phyloP scores from a whole-genome alignment of 2,797 vertebrate genomes.

The Bucorvus abyssinicus region DNA sequence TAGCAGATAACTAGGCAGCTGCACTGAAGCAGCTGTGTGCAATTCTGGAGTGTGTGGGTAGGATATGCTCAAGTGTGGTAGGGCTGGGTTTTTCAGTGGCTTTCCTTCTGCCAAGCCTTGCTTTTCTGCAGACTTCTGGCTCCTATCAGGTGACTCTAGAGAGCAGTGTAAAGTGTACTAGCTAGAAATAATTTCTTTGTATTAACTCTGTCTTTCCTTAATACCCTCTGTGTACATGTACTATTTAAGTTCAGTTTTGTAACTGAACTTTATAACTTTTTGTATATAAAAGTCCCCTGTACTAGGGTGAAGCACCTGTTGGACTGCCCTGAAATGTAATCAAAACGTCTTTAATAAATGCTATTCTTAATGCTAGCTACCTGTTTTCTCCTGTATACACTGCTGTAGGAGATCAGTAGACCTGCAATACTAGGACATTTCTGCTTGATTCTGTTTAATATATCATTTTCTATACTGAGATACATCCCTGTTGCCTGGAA shows the following conservation, averaged over 20 bases:
- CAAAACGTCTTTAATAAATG: not conserved
- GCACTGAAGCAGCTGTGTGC: not conserved
- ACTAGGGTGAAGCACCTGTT: not conserved
- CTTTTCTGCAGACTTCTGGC: not conserved
- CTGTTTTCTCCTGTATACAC: not conserved
- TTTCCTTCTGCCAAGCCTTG: not conserved
- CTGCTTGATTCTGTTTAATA: not conserved
- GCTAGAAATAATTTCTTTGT: not conserved
- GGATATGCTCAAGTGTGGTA: not conserved
- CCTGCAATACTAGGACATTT: not conserved
- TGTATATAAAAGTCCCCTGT: not conserved
- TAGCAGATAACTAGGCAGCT: not conserved
- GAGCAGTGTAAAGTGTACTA: not conserved
- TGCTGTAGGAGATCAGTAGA: not conserved
- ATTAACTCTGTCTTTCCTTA: not conserved
- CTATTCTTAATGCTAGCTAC: not conserved
- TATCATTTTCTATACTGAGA: not conserved
- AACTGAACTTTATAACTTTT: not conserved
- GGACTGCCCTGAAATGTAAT: not conserved
- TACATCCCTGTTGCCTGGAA: not conserved
- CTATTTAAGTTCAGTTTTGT: not conserved
- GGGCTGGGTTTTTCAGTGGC: not conserved
- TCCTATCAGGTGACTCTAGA: not conserved
- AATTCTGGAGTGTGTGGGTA: not conserved
- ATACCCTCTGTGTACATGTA: not conserved